Conservation (phyloP, 1,140 invertebrate genomes). For the Leptinotarsa texana region DNA sequence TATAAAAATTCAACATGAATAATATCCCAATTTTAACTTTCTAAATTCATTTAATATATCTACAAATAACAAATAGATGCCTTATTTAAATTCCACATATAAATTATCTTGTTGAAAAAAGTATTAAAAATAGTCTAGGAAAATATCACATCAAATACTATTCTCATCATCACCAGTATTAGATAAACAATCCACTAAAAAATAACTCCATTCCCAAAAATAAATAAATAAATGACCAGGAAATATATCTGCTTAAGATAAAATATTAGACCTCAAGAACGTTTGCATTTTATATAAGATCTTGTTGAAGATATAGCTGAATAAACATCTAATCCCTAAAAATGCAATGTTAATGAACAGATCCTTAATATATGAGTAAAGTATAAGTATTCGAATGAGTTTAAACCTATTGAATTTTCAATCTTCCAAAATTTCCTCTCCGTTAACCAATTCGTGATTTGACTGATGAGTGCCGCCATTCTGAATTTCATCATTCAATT, state of each 20-base stretch:
- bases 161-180: slow-evolving; percentile 18
- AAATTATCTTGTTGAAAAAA: background rate
- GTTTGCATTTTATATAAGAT: too few species aligned
- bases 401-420: background rate
- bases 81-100: slow-evolving; percentile 5
- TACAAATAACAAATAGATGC: background rate
- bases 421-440: slow-evolving; percentile 23
- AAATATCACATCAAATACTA: slow-evolving; percentile 28
- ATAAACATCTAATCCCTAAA: too few species aligned
- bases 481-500: slow-evolving; percentile 66
- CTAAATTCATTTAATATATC: background rate
- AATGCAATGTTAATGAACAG: too few species aligned
- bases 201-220: background rate
- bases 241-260: background rate
- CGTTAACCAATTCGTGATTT: slow-evolving; percentile 6
- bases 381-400: background rate
- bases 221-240: background rate
- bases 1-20: too few species aligned
- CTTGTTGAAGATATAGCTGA: too few species aligned
- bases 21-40: background rate
- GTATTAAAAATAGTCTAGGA: slow-evolving; percentile 6
- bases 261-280: background rate
- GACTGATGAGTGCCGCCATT: slow-evolving; percentile 37
- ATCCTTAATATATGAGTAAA: too few species aligned
- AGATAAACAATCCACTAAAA: background rate